phyloP scores from a whole-genome alignment of 2,797 vertebrate genomes.

The Parotocinclus haroldoi region DNA sequence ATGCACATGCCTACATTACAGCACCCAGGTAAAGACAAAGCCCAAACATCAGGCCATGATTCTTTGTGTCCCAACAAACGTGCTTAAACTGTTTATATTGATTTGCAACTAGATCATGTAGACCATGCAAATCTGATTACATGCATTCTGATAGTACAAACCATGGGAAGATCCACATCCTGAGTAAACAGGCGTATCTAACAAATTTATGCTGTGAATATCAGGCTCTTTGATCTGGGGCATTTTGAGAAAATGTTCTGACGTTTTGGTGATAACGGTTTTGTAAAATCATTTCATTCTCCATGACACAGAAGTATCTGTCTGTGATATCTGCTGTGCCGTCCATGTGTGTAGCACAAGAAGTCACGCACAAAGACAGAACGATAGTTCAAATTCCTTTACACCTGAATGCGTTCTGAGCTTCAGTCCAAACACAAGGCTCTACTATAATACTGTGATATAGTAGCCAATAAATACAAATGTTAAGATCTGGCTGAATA shows the following conservation, averaged over 20 bases:
- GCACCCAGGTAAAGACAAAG: background rate
- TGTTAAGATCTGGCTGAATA: too few relatives aligned
- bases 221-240: too few relatives aligned
- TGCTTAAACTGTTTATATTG: constrained; percentile 20
- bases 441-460: too few relatives aligned
- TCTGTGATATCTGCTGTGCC: background rate
- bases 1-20: constrained; percentile 9
- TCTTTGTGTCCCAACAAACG: constrained; percentile 13
- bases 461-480: too few relatives aligned
- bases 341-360: background rate
- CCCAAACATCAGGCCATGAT: constrained; percentile 12
- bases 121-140: background rate
- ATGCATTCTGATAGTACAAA: too few relatives aligned
- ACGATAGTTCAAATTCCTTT: constrained; percentile 12
- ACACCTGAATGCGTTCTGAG: background rate
- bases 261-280: too few relatives aligned
- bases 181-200: too few relatives aligned
- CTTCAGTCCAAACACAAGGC: background rate
- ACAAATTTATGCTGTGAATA: too few relatives aligned
- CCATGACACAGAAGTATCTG: too few relatives aligned
- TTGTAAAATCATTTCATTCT: too few relatives aligned
- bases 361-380: background rate
- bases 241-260: too few relatives aligned
- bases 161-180: too few relatives aligned
- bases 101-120: constrained; percentile 11